Conservation (phyloP, 2,797 vertebrate genomes). For the Falco cherrug region DNA sequence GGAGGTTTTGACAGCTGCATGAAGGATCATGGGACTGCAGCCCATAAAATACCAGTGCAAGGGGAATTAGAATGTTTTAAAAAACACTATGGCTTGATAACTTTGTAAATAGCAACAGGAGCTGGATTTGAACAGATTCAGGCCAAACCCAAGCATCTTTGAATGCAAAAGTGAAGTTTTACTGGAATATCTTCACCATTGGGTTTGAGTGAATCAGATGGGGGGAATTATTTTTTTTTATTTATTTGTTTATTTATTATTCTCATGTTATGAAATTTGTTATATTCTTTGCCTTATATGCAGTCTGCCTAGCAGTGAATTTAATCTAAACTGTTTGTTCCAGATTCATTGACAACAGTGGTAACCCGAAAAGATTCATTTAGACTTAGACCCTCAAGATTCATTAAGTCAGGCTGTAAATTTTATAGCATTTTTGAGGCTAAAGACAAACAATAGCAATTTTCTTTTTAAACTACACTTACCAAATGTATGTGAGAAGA, state of each 20-base stretch:
- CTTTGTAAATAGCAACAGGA: slow-evolving; percentile 2
- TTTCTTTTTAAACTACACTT: not conserved
- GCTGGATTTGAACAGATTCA: not conserved
- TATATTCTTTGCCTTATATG: not conserved
- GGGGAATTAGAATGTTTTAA: slow-evolving; percentile 41
- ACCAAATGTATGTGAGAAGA: not conserved
- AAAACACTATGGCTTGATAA: slow-evolving; percentile 15
- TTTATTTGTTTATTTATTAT: not conserved
- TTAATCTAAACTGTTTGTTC: not conserved
- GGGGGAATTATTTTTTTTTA: not conserved
- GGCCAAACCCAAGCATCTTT: not conserved
- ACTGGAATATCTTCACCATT: not conserved
- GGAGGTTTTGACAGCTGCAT: slow-evolving; percentile 68
- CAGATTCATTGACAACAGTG: not conserved
- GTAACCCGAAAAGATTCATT: not conserved
- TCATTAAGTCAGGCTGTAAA: not conserved
- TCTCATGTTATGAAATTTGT: not conserved
- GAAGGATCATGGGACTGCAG: slow-evolving; percentile 45
- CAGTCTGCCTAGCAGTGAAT: not conserved
- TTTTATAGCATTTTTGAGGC: not conserved
- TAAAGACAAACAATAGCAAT: not conserved
- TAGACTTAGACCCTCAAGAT: not conserved
- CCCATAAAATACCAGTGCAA: slow-evolving; percentile 31
- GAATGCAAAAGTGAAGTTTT: not conserved
- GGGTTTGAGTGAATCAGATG: not conserved